These are phyloP conservation scores for Gnathonemus echidnorhynchus DNA, from an alignment of 2,113 vertebrate genomes.

Conservation along the genomic window DNA sequence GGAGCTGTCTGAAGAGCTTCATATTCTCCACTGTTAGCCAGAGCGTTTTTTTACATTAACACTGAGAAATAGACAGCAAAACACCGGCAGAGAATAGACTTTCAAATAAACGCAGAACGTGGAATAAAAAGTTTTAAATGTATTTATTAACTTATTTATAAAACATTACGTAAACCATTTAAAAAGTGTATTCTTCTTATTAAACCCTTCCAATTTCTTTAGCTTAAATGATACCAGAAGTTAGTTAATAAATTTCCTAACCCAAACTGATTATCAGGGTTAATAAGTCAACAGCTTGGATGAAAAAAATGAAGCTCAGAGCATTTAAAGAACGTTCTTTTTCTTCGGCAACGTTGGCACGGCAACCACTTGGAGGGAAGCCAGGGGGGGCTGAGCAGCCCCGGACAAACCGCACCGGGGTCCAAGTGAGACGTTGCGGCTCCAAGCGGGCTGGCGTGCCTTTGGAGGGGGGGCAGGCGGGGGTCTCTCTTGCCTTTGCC, in stretches of 20 bases:
- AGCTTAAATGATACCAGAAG: neutral
- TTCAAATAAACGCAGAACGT: neutral
- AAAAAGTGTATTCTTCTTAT: neutral
- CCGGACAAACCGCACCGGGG: neutral
- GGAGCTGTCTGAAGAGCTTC: neutral
- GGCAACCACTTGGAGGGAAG: neutral
- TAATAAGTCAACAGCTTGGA: neutral
- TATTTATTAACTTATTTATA: neutral
- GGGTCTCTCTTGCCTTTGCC: neutral
- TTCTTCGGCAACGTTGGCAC: neutral
- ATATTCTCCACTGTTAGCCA: neutral
- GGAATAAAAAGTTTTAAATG: neutral
- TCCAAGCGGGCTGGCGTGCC: neutral
- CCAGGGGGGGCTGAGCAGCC: neutral
- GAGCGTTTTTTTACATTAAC: neutral
- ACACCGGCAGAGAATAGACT: neutral
- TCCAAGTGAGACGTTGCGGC: conserved; percentile 1
- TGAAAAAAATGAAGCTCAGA: neutral
- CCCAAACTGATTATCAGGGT: neutral
- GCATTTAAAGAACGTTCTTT: neutral
- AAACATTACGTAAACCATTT: neutral
- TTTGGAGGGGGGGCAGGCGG: neutral
- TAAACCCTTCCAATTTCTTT: neutral
- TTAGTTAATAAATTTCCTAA: neutral
- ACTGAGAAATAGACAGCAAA: neutral